Base-by-base conservation (phyloP, 2,888 invertebrate species). In the Phyllotreta cruciferae region DNA sequence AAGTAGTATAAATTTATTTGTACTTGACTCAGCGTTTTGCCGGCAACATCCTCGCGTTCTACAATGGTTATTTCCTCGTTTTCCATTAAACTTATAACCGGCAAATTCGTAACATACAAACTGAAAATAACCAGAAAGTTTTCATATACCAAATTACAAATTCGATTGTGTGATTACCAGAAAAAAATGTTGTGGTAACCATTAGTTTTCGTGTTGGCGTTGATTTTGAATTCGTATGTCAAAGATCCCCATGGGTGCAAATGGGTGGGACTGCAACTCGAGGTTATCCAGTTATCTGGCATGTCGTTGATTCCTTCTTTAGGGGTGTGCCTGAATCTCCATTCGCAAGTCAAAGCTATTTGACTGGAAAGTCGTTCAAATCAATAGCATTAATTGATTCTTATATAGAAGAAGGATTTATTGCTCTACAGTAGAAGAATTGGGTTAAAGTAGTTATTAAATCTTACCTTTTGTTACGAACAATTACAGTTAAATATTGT, bases 81-180 rank as follows among this genome's bases (percentile, higher is more conserved):
- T 61, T 68, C 69, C 8, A 63, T 61, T 37, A 82, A 63, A 49
- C 80, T 76, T 6, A 67, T 70, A 35, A 76, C 61, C 0, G 82
- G 82, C 56, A 82, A 73, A 61, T 82, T 78, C 57, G 76, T 73
- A 49, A 81, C 68, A 61, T 77, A 77, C 2, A 82, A 72, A 64
- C 81, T 81, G 62, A 61, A 74, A 68, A 50, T 36, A 62, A 56
- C 41, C 56, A 62, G 60, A 56, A 66, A 38, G 6, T n/a, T 52
- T 24, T 13, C 14, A n/a, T n/a, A n/a, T 49, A n/a, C 13, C n/a
- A 4, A 37, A 6, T 38, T 8, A 7, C 7, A 1, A 50, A 37
- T 34, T 36, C n/a, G 10, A 10, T 39, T 36, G 35, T 14, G 35
- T 45, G 7, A 6, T 57, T 62, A 82, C 82, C 73, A 75, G 54